phyloP scores from a whole-genome alignment of 2,113 vertebrate genomes.

The Paralichthys olivaceus region DNA sequence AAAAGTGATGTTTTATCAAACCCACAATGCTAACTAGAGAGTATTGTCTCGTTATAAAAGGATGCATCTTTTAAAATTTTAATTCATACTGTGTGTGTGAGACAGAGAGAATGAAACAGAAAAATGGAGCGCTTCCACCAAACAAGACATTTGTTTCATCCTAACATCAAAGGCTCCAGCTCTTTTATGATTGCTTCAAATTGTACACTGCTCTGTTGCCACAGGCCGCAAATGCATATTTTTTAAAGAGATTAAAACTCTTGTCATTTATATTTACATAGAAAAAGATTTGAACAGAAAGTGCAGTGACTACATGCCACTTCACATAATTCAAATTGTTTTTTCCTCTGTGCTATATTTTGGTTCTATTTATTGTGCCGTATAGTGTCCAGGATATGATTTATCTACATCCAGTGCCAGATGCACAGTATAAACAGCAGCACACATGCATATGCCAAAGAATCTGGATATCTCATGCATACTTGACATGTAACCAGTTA shows the following conservation, averaged over 20 bases:
- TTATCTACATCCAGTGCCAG: too few species aligned
- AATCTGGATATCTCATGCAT: neutral
- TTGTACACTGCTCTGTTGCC: conserved; percentile 45
- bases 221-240: conserved; percentile 47
- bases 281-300: conserved; percentile 5
- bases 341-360: conserved; percentile 6
- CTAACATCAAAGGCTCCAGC: conserved; percentile 66
- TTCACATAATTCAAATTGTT: conserved; percentile 3
- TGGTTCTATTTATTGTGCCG: neutral
- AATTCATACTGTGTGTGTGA: conserved; percentile 24
- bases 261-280: conserved; percentile 39
- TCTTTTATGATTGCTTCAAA: conserved; percentile 63
- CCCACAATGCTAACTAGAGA: neutral
- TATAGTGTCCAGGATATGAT: neutral
- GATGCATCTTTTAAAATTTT: neutral
- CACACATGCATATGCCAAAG: neutral
- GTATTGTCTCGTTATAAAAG: neutral
- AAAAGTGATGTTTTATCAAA: conserved; percentile 12
- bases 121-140: conserved; percentile 35
- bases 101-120: conserved; percentile 33
- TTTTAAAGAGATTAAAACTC: conserved; percentile 36
- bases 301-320: neutral
- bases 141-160: conserved; percentile 70
- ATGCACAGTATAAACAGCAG: neutral
- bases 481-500: neutral